Conservation (phyloP, 2,888 invertebrate genomes). For the Cotesia congregata region DNA sequence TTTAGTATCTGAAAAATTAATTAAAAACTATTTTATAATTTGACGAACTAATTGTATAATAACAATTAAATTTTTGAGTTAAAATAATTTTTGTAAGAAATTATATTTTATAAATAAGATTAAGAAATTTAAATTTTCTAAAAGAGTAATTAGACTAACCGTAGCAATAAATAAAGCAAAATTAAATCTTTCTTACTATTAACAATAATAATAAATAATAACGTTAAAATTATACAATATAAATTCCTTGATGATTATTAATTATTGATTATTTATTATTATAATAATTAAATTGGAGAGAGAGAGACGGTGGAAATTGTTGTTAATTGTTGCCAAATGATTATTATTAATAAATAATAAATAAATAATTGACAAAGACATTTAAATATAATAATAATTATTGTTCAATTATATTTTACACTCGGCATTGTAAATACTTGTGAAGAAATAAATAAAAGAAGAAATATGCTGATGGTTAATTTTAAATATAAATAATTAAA, state of each 20-base stretch:
- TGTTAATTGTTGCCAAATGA: slow-evolving; percentile 70
- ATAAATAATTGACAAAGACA: slow-evolving; percentile 31
- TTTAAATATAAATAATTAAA: slow-evolving; percentile 31
- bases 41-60: no score
- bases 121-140: no score
- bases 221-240: slow-evolving; percentile 3
- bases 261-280: slow-evolving; percentile 6
- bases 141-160: no score
- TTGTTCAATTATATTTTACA: slow-evolving; percentile 61
- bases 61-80: no score
- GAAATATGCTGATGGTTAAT: slow-evolving; percentile 12
- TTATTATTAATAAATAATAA: slow-evolving; percentile 44
- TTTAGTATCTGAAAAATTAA: no score
- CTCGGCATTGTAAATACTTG: slow-evolving; percentile 48
- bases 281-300: slow-evolving; percentile 35
- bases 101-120: no score
- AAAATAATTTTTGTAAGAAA: no score
- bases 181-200: no score
- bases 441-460: slow-evolving; percentile 39
- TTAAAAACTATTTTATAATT: no score
- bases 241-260: neutral
- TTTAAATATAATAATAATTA: slow-evolving; percentile 36
- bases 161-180: no score
- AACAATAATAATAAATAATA: no score
- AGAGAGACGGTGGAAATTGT: slow-evolving; percentile 60